phyloP scores from a whole-genome alignment of 1,140 invertebrate genomes.

The Leucophenga varia region DNA sequence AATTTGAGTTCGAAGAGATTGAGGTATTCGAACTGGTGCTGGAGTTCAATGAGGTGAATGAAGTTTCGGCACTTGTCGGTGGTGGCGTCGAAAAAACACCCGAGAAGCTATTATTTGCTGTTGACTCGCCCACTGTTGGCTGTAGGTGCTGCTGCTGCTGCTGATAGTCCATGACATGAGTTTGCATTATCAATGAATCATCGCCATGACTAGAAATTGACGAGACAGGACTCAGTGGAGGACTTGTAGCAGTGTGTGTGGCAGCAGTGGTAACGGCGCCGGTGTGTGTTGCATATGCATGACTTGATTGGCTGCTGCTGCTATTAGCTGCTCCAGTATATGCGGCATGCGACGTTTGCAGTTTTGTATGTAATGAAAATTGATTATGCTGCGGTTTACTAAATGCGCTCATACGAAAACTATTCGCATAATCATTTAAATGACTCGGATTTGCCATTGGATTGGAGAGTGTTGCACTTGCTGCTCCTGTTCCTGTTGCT shows the following conservation, averaged over 20 bases:
- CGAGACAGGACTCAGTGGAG: constrained; percentile 65
- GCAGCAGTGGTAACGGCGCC: constrained; percentile 3
- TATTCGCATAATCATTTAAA: constrained; percentile 58
- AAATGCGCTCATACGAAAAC: constrained; percentile 48
- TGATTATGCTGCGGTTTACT: constrained; percentile 41
- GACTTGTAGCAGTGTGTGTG: constrained; percentile 57
- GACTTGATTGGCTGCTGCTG: constrained; percentile 7
- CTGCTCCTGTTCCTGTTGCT: no score
- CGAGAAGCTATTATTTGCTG: constrained; percentile 37
- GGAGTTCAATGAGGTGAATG: constrained; percentile 15
- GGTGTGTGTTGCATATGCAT: neutral
- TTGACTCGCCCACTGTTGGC: constrained; percentile 9
- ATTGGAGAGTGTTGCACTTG: constrained; percentile 3
- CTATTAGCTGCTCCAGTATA: neutral
- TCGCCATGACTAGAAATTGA: constrained; percentile 65
- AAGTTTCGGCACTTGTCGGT: constrained; percentile 43
- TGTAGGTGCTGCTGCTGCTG: constrained; percentile 2
- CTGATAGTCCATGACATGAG: constrained; percentile 15
- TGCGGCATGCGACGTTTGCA: constrained; percentile 14
- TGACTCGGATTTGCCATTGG: constrained; percentile 52
- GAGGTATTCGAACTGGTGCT: constrained; percentile 15
- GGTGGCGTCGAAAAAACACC: constrained; percentile 47
- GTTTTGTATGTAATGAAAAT: no score
- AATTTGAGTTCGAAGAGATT: constrained; percentile 17
- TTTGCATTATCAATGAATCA: constrained; percentile 35